A percentile compares a stretch with the other conserved stretches of the same genome.
Evolutionary conservation across 2,888 invertebrate genomes (phyloP).

Genomic region (Dicycla oo): DNA sequence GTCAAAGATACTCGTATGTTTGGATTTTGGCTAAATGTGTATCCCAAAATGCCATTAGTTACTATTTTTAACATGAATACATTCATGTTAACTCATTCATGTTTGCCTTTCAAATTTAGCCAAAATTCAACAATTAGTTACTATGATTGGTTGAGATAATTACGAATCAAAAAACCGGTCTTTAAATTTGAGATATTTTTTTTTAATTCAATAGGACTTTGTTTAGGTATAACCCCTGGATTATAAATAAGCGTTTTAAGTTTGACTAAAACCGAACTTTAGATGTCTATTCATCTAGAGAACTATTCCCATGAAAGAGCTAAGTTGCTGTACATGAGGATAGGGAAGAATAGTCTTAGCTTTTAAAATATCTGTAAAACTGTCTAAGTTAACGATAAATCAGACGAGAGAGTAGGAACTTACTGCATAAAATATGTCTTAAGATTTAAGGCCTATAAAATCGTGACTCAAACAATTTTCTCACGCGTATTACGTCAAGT

Average conservation of each 20-base stretch:
- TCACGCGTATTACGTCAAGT: slow-evolving; percentile 56
- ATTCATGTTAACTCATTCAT: no score
- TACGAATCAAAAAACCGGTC: no score
- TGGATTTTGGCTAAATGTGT: no score
- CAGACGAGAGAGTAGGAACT: neutral
- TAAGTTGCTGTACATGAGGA: neutral
- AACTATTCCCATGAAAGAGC: neutral
- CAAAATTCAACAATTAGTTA: no score
- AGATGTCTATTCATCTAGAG: neutral
- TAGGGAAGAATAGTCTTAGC: neutral
- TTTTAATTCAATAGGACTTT: neutral
- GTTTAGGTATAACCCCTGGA: neutral
- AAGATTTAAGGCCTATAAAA: slow-evolving; percentile 41
- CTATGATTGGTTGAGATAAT: no score
- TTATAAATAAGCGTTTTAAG: neutral
- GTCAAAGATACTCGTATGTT: no score
- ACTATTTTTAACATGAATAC: no score
- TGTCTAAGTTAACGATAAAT: slow-evolving; percentile 1
- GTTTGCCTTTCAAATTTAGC: no score
- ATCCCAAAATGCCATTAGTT: no score
- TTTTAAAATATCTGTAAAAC: neutral
- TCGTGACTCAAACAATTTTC: slow-evolving; percentile 41
- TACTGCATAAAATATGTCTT: slow-evolving; percentile 18
- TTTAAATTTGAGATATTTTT: neutral
- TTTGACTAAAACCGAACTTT: neutral